A percentile compares a stretch with the other conserved stretches of the same genome.
phyloP scores from a whole-genome alignment of 2,888 invertebrate genomes.

The Lamellibrachia satsuma region DNA sequence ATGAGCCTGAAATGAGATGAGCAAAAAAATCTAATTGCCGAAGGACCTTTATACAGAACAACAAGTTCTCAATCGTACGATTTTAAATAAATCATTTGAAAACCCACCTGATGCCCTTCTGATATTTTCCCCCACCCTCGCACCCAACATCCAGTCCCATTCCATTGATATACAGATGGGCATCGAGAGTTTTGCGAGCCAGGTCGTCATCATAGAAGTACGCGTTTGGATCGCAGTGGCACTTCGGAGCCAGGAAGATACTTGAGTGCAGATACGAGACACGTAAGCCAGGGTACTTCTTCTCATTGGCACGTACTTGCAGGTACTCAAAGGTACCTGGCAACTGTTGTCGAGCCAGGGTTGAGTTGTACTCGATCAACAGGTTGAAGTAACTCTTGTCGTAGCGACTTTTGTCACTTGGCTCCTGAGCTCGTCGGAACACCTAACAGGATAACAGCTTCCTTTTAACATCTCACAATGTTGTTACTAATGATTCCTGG shows the following conservation, averaged over 20 bases:
- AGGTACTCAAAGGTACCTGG: slow-evolving; percentile 58
- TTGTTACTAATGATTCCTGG: too few relatives aligned
- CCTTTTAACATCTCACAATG: not conserved
- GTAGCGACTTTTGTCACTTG: slow-evolving; percentile 46
- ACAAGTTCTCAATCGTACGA: too few relatives aligned
- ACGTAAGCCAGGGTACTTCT: slow-evolving; percentile 52
- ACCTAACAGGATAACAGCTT: slow-evolving; percentile 45
- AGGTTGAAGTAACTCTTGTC: slow-evolving; percentile 64
- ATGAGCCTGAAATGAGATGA: too few relatives aligned
- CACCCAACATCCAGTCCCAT: slow-evolving; percentile 57
- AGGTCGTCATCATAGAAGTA: slow-evolving; percentile 66
- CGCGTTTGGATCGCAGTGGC: slow-evolving; percentile 65
- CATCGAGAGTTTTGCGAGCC: slow-evolving; percentile 63
- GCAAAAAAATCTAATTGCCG: too few relatives aligned
- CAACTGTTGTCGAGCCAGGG: slow-evolving; percentile 47
- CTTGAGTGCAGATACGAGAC: slow-evolving; percentile 65
- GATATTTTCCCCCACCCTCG: slow-evolving; percentile 58
- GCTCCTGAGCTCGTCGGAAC: slow-evolving; percentile 63
- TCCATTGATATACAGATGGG: slow-evolving; percentile 65
- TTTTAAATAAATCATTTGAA: too few relatives aligned
- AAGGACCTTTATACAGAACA: too few relatives aligned
- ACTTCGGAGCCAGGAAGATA: slow-evolving; percentile 65
- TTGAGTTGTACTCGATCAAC: slow-evolving; percentile 64
- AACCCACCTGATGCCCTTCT: slow-evolving; percentile 54
- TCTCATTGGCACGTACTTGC: slow-evolving; percentile 45